Base-by-base conservation (phyloP, 2,113 vertebrate species). In the Steatornis caripensis region DNA sequence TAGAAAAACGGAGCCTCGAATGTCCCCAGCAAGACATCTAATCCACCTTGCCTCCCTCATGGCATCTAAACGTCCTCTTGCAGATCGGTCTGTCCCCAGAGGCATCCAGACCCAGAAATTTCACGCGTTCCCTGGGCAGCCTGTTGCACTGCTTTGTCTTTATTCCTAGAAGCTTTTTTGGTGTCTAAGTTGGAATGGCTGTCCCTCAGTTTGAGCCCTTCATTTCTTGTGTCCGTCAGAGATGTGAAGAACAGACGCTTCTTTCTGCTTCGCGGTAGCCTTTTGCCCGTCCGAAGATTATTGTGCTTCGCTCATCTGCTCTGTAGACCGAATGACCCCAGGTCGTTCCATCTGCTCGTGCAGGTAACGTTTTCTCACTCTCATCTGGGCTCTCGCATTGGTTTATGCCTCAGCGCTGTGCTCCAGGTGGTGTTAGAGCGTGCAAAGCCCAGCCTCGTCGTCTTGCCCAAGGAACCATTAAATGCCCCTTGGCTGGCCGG, bases 321-420 rank as follows among this genome's bases (percentile, higher is more conserved):
- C 36, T 36, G 1, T 16, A 20, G 45, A 11, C 16, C 10, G 36
- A 21, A 41, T 36, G 36, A 14, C 43, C 32, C 36, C 20, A 11
- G 66, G n/a, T 49, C 17, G 2, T 36, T 72, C 53, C 70, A 3
- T 48, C 24, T n/a, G 29, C n/a, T 51, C 43, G 12, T 11, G 58
- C 36, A 58, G 37, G 12, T n/a, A 20, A 1, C 9, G 2, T 24
- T 36, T 65, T 48, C 20, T 21, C 10, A 29, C 51, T 82, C 30
- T 24, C 41, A 16, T 10, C 34, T 62, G 65, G 57, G 22, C 55
- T 48, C 46, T 41, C 7, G 8, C 4, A 23, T 10, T 41, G 36
- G 30, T 36, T 32, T 11, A 12, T 22, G 0, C 11, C 26, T 32
- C 5, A 1, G 27, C 5, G 9, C 14, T 14, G 10, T 0, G 8